Percentiles rank a stretch among this genome's conserved stretches.
phyloP scores from a whole-genome alignment of 2,888 invertebrate genomes.

The Latrodectus elegans region DNA sequence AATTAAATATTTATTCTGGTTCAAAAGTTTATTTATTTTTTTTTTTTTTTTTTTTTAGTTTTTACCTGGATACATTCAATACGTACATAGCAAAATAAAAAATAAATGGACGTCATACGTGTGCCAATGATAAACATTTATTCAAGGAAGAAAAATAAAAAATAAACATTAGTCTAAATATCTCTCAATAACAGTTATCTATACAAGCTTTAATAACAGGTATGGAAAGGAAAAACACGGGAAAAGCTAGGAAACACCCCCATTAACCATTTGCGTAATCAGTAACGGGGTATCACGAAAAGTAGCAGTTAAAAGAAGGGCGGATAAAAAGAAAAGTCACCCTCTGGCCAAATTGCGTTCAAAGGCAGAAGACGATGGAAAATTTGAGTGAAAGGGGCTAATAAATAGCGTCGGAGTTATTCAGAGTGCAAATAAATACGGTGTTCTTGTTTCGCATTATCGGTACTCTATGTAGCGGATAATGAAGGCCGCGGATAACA shows the following conservation, averaged over 20 bases:
- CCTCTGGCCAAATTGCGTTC: conserved; percentile 25
- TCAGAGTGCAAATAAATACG: conserved; percentile 61
- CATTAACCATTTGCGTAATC: conserved; percentile 37
- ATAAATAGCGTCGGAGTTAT: conserved; percentile 49
- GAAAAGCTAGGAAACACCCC: conserved; percentile 7
- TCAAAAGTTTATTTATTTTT: too few relatives aligned
- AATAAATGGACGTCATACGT: too few relatives aligned
- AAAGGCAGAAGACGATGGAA: conserved; percentile 26
- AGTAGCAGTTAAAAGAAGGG: background rate
- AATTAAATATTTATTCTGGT: too few relatives aligned
- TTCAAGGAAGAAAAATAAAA: background rate
- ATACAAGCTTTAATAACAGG: background rate
- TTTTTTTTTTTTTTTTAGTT: too few relatives aligned
- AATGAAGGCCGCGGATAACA: conserved; percentile 68
- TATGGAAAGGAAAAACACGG: background rate
- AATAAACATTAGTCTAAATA: background rate
- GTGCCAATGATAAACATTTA: background rate
- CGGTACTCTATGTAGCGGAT: conserved; percentile 62
- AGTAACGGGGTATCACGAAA: conserved; percentile 34
- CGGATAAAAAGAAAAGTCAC: conserved; percentile 1
- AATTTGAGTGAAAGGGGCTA: conserved; percentile 46
- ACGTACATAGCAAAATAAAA: too few relatives aligned
- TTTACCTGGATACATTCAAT: too few relatives aligned
- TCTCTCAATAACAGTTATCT: background rate
- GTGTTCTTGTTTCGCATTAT: conserved; percentile 61